Evolutionary conservation across 2,113 vertebrate genomes (phyloP), one percentile per base, ranked within the genome.

Genomic region (Saccopteryx leptura): DNA sequence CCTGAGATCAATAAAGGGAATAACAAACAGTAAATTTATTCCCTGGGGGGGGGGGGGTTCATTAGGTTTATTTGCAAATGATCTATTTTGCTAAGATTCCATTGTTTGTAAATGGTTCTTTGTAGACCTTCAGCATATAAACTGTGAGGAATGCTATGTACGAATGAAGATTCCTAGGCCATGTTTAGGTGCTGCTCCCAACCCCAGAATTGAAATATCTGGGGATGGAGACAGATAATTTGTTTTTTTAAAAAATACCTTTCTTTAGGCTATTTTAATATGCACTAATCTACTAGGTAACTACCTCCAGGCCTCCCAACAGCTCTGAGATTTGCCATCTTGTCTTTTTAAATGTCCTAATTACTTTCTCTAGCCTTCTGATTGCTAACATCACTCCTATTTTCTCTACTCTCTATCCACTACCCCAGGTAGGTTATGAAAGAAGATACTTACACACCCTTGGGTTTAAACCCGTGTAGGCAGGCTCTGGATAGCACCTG

Each of bases 1-100:
- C 68, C 50, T 85, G 21, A 95, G 96, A 88, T 82, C n/a, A 82
- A 74, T 54, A 33, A 93, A 87, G 39, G 15, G 10, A 15, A 89
- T 84, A 95, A 79, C 12, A 95, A 90, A 80, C 46, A 76, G 58
- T 15, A 93, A 91, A 88, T 88, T 60, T 10, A 72, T 63, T 50
- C 21, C 31, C 91, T 81, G n/a, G 5, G 39, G 39, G 39, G 39
- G 39, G 39, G 39, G 39, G 39, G 39, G 39, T 2, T 39, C 39
- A 39, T 39, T 39, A 39, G 46, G 52, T 80, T 96, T 75, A 84
- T 50, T 88, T 65, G 66, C 39, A 80, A 86, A 60, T 9, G 69
- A 50, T 52, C 11, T 63, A 72, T 78, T 94, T 91, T 95, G 50
- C 76, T 81, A 84, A 80, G 11, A 11, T 71, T 24, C 46, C 13